Evolutionary conservation across 2,113 vertebrate genomes (phyloP).

Genomic region (Pseudopipra pipra): DNA sequence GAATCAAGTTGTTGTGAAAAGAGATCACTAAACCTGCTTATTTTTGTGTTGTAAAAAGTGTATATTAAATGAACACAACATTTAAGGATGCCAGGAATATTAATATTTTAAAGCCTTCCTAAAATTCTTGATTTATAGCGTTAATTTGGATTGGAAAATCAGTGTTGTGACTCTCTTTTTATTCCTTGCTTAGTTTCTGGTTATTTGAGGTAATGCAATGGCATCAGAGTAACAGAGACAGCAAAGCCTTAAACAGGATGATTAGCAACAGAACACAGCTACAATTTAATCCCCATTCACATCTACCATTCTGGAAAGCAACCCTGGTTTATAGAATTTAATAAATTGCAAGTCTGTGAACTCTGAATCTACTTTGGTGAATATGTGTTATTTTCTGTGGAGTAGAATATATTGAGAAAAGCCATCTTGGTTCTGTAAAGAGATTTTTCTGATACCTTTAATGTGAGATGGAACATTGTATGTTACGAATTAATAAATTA

Average conservation of each 20-base stretch:
- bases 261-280: not conserved
- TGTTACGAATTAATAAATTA: not conserved
- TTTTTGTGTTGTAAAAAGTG: not conserved
- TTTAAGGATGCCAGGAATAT: not conserved
- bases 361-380: not conserved
- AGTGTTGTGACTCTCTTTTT: not conserved
- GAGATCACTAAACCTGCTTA: not conserved
- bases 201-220: not conserved
- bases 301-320: not conserved
- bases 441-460: not conserved
- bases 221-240: not conserved
- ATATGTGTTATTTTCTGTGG: not conserved
- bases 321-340: not conserved
- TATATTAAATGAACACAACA: not conserved
- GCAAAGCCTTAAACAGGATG: not conserved
- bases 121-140: not conserved
- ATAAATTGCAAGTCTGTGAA: not conserved
- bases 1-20: not conserved
- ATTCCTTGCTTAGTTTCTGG: not conserved
- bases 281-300: not conserved
- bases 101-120: not conserved
- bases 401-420: not conserved
- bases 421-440: not conserved
- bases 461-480: not conserved
- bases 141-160: not conserved